Evolutionary conservation across 2,113 vertebrate species (phyloP).

Genomic region (Malaclemys terrapin): DNA sequence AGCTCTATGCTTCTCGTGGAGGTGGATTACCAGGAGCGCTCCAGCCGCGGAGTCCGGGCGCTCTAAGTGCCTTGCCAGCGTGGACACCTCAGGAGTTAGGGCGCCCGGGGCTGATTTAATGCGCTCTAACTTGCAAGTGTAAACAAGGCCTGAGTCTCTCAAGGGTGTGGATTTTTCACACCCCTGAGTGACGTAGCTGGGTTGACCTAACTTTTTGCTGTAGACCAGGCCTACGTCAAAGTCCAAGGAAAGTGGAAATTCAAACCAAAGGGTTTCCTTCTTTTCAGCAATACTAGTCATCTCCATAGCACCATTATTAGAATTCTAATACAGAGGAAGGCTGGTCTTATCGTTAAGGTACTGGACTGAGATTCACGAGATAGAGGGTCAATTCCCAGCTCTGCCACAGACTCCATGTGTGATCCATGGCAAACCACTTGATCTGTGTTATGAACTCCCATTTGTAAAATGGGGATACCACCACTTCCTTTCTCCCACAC

Average conservation of each 20-base stretch:
- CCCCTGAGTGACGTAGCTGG: not conserved
- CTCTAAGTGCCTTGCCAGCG: too few relatives aligned
- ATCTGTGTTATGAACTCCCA: not conserved
- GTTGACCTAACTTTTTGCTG: not conserved
- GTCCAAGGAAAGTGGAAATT: not conserved
- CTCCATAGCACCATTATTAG: not conserved
- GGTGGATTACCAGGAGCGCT: too few relatives aligned
- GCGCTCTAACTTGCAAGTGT: too few relatives aligned
- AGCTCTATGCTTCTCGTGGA: too few relatives aligned
- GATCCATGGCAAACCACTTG: not conserved
- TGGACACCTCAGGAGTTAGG: too few relatives aligned
- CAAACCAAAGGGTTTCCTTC: not conserved
- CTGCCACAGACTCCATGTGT: not conserved
- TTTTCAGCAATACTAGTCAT: not conserved
- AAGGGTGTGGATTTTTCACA: not conserved
- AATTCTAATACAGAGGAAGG: not conserved
- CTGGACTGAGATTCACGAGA: not conserved
- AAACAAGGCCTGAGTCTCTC: not conserved
- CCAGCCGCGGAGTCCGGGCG: too few relatives aligned
- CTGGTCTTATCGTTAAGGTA: not conserved
- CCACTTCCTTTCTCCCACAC: not conserved
- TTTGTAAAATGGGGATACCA: not conserved
- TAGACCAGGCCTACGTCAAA: not conserved
- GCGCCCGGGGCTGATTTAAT: too few relatives aligned
- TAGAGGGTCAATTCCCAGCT: not conserved